Conservation (phyloP, 2,888 invertebrate species). For the Drosophila hawaiiensis region DNA sequence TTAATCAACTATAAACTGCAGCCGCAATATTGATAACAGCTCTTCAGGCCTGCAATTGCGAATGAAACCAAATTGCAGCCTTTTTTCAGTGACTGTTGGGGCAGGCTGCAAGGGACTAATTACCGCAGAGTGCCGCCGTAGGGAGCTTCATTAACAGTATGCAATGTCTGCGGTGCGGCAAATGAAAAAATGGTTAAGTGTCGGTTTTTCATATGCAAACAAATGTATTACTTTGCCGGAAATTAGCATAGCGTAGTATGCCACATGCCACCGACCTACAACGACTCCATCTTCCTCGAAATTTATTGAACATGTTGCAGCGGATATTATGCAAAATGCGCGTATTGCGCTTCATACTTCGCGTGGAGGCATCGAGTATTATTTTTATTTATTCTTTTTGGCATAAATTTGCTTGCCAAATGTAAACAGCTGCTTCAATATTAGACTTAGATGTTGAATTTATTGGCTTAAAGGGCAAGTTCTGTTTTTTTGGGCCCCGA, state of each 20-base stretch:
- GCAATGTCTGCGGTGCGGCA: slow-evolving; percentile 30
- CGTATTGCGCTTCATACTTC: slow-evolving; percentile 40
- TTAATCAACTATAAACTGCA: slow-evolving; percentile 45
- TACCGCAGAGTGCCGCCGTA: slow-evolving; percentile 31
- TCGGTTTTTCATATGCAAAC: slow-evolving; percentile 1
- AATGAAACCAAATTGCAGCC: slow-evolving; percentile 5
- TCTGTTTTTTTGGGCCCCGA: not conserved
- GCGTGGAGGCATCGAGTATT: slow-evolving; percentile 24
- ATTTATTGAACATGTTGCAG: slow-evolving; percentile 60
- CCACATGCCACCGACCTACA: slow-evolving; percentile 4
- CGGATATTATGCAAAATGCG: slow-evolving; percentile 61
- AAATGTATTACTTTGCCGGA: slow-evolving; percentile 58
- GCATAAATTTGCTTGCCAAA: slow-evolving; percentile 58
- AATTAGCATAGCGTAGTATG: slow-evolving; percentile 58
- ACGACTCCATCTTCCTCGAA: not conserved
- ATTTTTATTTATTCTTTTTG: slow-evolving; percentile 4
- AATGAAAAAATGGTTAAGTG: slow-evolving; percentile 1
- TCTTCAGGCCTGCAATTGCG: slow-evolving; percentile 4
- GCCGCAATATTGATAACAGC: slow-evolving; percentile 14
- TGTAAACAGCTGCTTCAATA: slow-evolving; percentile 38
- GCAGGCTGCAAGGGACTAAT: slow-evolving; percentile 28
- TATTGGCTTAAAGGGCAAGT: slow-evolving; percentile 35
- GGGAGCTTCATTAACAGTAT: slow-evolving; percentile 40
- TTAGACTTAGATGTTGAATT: slow-evolving; percentile 27
- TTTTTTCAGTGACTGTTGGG: not conserved